Base-by-base conservation (phyloP, 1,140 invertebrate species). In the Batillaria attramentaria region DNA sequence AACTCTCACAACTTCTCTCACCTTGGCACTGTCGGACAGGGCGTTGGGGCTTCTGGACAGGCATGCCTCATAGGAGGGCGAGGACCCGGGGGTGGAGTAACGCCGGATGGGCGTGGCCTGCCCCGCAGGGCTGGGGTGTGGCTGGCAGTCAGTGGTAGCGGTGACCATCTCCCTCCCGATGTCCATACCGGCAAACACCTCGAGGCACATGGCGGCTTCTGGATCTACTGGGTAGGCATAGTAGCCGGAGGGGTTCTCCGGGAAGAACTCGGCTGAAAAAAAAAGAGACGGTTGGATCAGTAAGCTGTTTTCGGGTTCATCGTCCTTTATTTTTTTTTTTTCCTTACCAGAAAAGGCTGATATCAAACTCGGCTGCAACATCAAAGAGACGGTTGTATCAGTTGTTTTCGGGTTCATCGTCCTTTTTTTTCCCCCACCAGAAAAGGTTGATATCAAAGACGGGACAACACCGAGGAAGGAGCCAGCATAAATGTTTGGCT, bases 211-310 rank as follows among this genome's bases (percentile, higher is more conserved):
- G 62, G 80, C 76, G 18, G 80, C 77, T 43, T 68, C 60, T 46
- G 72, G 60, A 65, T 81, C 80, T 39, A 81, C 72, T 28, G 76
- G 80, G 73, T 73, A 81, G 54, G 77, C 80, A 72, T 78, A 81
- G 46, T 68, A 78, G 28, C 72, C 72, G 72, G 75, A 33, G 60
- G 72, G 70, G 37, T 42, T 65, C 46, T 72, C 69, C 24, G 41
- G 77, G 31, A 78, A 81, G 39, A 81, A 73, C 57, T 81, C 76
- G 65, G 76, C 80, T 81, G 80, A 31, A 70, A 73, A 5, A 54
- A 41, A n/a, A 54, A 68, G 37, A 35, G n/a, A n/a, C n/a, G n/a
- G n/a, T n/a, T n/a, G n/a, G n/a, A n/a, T n/a, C n/a, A n/a, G n/a
- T n/a, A n/a, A n/a, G n/a, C n/a, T n/a, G n/a, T n/a, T n/a, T n/a